Base-by-base conservation (phyloP, 2,797 vertebrate species). In the Dendrocincla fuliginosa region DNA sequence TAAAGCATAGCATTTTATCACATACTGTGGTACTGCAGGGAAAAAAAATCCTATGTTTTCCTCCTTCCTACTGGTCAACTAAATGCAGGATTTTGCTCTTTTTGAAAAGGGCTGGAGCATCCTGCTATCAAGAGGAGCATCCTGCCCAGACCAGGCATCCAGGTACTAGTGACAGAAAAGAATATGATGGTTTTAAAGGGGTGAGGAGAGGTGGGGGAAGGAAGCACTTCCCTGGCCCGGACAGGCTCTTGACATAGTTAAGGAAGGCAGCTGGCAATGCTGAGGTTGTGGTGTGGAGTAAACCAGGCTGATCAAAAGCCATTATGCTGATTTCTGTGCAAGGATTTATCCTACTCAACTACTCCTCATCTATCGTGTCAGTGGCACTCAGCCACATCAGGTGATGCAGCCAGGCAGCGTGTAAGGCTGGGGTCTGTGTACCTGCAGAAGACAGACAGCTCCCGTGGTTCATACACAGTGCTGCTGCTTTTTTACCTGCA, bases 401-500 rank as follows among this genome's bases (percentile, higher is more conserved):
- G 42, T 33, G n/a, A 32, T 63, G 24, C 17, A 71, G 67, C 33
- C 50, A 75, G 57, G 16, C 28, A 52, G 46, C 2, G 3, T 8
- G 3, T 63, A 27, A 67, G 10, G 30, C 39, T 70, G 30, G 17
- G 33, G 9, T 61, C 33, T 71, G 14, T 18, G 22, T 68, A 22
- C 22, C 53, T 33, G 4, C 32, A 57, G 44, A 64, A 50, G 17
- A 27, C 53, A 17, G 37, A 50, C n/a, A 32, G 50, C 53, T 87
- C 56, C 39, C 0, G 0, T 42, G 49, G 35, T 42, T 88, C 73
- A 53, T 0, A 0, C 22, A 30, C 2, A 0, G 44, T 67, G 53
- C 41, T 10, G 32, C 28, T 46, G 7, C 18, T 44, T 91, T 84
- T 71, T 84, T 14, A 4, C 22, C 13, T 67, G 5, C 10, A 77